Base-by-base conservation (phyloP, 2,113 vertebrate genomes). In the Rhabdomys dilectus region DNA sequence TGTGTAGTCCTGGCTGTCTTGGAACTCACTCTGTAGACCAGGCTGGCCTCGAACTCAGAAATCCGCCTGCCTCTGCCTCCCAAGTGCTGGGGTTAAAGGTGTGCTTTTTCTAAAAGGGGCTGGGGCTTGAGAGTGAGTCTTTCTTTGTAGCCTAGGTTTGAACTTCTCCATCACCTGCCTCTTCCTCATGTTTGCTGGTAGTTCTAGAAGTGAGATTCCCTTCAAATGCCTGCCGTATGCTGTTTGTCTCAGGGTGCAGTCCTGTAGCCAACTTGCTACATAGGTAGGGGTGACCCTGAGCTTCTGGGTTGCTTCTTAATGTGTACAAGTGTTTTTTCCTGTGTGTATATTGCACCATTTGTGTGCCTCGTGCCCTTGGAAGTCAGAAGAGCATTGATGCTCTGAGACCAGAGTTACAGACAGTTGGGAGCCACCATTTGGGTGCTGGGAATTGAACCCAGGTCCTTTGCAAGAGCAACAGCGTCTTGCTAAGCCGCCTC, bases 401-500 rank as follows among this genome's bases (percentile, higher is more conserved):
- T 22, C 56, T 39, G 36, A 5, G 22, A 60, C 34, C 10, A n/a
- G 36, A n/a, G 2, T 60, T 6, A 39, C 36, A 39, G 80, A 15
- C 53, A 8, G 80, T n/a, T 39, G 21, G 4, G 10, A 60, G 53
- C 80, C 22, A 39, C 34, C 53, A 0, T 36, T 3, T n/a, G 51
- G 21, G 34, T n/a, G 36, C 53, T 39, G 22, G 53, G 36, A 60
- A 24, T 21, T 24, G 78, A 81, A 58, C 53, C 53, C 56, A 39
- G 22, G 80, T 39, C 22, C n/a, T 42, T 34, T 39, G 36, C n/a
- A 13, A 82, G 81, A 84, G n/a, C n/a, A 42, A 5, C 24, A 16
- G 45, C 5, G 4, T 26, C 72, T 36, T 60, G 26, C 7, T 0
- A 0, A 26, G 53, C 53, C 29, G 0, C 9, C 26, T 51, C 26